phyloP scores from a whole-genome alignment of 2,797 vertebrate genomes.

The Erethizon dorsatum region DNA sequence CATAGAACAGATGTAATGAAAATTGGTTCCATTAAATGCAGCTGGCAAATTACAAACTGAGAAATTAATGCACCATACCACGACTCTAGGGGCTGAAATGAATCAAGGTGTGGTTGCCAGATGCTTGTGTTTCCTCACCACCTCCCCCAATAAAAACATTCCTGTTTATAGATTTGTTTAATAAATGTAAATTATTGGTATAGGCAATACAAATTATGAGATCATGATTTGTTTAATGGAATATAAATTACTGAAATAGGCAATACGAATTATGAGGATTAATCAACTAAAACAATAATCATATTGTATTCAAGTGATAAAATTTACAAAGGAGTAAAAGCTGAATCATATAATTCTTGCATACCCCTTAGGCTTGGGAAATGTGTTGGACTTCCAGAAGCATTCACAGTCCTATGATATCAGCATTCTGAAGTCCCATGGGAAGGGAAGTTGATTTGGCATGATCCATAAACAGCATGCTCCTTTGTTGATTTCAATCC shows the following conservation, averaged over 20 bases:
- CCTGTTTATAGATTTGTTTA: conserved; percentile 78
- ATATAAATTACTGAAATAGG: conserved; percentile 76
- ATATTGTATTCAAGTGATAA: not conserved
- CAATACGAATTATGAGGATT: conserved; percentile 68
- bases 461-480: conserved; percentile 9
- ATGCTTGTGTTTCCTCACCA: conserved; percentile 86
- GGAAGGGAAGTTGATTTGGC: not conserved
- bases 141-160: conserved; percentile 82
- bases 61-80: conserved; percentile 91
- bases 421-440: not conserved
- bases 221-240: conserved; percentile 70
- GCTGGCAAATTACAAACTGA: conserved; percentile 92
- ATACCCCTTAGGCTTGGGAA: not conserved
- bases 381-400: not conserved
- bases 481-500: conserved; percentile 70
- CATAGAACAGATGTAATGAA: conserved; percentile 92
- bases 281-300: conserved; percentile 27
- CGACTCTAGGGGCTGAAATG: conserved; percentile 92
- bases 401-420: not conserved
- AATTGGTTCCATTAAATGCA: conserved; percentile 92
- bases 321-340: conserved; percentile 8
- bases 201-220: conserved; percentile 73
- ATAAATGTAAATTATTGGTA: conserved; percentile 78
- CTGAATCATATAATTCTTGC: not conserved
- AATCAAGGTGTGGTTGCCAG: conserved; percentile 92